Evolutionary conservation across 2,797 vertebrate species (phyloP), one percentile per base, ranked within the genome.

Genomic region (Hybognathus amarus): DNA sequence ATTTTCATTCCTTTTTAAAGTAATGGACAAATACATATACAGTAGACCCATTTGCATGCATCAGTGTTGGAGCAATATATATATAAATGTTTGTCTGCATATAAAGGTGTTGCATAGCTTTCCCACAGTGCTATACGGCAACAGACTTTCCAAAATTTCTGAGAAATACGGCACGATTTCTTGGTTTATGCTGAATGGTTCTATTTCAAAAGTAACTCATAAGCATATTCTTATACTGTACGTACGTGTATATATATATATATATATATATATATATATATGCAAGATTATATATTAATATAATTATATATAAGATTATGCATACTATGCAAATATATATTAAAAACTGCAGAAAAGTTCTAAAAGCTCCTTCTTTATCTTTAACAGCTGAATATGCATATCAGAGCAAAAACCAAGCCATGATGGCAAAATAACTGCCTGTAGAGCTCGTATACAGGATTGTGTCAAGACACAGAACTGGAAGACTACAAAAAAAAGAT

Each of bases 81-180:
- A 38, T 22, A 56, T 52, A 52, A 6, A 8, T 24, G 5, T 45
- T 68, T 27, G 45, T 38, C 1, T 61, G 5, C 38, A 71, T 45
- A 40, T 24, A 30, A 70, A 71, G 24, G 79, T 33, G 52, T 59
- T 47, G 54, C 67, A 17, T 71, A 70, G 54, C 36, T 74, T 74
- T 1, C 30, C 30, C 11, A 59, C 36, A 27, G 36, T 61, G 22
- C 4, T 24, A 18, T 40, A 24, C 7, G 8, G 22, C 2, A 52
- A 36, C 27, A 75, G 52, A 22, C 71, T n/a, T 56, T 75, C 18
- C 59, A 27, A 15, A 27, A 6, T 61, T 15, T 24, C 56, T 24
- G 22, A 22, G 22, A 4, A 11, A 59, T 22, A 24, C 0, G 50
- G 4, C 8, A 74, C 5, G 20, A n/a, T 36, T 74, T 54, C 1